These are phyloP conservation scores for Steinernema khuongi DNA, from an alignment of 1,140 invertebrate genomes.

Conservation along the genomic window DNA sequence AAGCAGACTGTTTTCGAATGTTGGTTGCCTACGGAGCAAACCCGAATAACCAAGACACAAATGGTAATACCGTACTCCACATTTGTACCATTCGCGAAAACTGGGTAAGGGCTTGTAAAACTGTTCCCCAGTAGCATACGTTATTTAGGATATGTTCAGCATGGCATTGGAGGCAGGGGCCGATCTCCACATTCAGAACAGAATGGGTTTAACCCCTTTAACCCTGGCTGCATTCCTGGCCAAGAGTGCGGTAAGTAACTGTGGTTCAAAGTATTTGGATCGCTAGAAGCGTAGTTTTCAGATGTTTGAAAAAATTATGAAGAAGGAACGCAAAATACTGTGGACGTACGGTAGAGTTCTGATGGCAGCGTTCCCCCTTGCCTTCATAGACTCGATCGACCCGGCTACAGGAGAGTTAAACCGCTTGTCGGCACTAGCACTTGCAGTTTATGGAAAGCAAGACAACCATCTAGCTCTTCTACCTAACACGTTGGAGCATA, in stretches of 20 bases:
- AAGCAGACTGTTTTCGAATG: slow-evolving; percentile 91
- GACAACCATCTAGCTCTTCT: slow-evolving; percentile 87
- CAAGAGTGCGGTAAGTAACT: slow-evolving; percentile 68
- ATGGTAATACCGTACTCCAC: slow-evolving; percentile 92
- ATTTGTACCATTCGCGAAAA: slow-evolving; percentile 95
- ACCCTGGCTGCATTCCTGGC: slow-evolving; percentile 86
- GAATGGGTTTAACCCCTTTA: slow-evolving; percentile 79
- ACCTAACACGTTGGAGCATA: slow-evolving; percentile 84
- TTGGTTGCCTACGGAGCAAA: slow-evolving; percentile 85
- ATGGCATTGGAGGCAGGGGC: slow-evolving; percentile 85
- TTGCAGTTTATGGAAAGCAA: slow-evolving; percentile 93
- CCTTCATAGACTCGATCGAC: slow-evolving; percentile 91
- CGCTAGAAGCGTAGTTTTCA: slow-evolving; percentile 79
- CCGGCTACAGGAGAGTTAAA: slow-evolving; percentile 80
- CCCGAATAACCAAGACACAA: slow-evolving; percentile 86
- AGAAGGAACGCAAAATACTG: slow-evolving; percentile 60
- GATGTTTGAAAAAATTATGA: slow-evolving; percentile 70
- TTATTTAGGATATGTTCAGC: slow-evolving; percentile 76
- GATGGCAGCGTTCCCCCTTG: slow-evolving; percentile 86
- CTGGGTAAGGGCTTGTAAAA: slow-evolving; percentile 67
- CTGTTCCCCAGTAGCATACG: not conserved
- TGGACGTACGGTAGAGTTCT: slow-evolving; percentile 72
- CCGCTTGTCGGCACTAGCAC: slow-evolving; percentile 83
- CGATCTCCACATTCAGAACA: slow-evolving; percentile 76
- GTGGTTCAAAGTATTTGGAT: slow-evolving; percentile 11